phyloP scores from a whole-genome alignment of 1,140 invertebrate genomes.

The Solen grandis region DNA sequence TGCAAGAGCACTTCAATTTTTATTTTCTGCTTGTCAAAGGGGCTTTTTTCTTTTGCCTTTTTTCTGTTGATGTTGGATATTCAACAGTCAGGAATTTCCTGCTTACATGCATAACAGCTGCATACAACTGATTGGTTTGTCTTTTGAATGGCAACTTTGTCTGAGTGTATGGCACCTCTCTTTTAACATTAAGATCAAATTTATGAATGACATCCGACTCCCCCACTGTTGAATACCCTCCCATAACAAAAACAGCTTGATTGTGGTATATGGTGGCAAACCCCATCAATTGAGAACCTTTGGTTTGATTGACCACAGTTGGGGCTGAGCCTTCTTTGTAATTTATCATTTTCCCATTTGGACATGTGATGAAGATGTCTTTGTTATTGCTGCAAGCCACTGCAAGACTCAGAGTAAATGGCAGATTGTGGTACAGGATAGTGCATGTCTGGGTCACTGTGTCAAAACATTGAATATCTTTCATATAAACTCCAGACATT shows the following conservation, averaged over 20 bases:
- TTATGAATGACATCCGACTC: constrained; percentile 34
- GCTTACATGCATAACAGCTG: constrained; percentile 21
- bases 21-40: not conserved
- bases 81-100: constrained; percentile 7
- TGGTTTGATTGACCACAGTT: constrained; percentile 2
- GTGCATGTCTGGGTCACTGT: constrained; percentile 28
- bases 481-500: constrained; percentile 27
- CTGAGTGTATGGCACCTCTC: not conserved
- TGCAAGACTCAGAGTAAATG: constrained; percentile 36
- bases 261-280: constrained; percentile 28
- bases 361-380: constrained; percentile 44
- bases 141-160: constrained; percentile 42
- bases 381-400: constrained; percentile 17
- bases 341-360: constrained; percentile 43
- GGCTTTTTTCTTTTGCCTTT: not conserved
- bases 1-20: no score
- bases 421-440: constrained; percentile 29
- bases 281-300: constrained; percentile 27
- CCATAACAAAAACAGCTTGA: constrained; percentile 32
- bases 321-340: constrained; percentile 34
- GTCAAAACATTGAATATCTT: constrained; percentile 53
- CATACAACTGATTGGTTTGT: constrained; percentile 29
- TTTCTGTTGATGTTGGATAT: not conserved
- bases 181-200: constrained; percentile 35
- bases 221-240: constrained; percentile 25